phyloP scores from a whole-genome alignment of 2,797 vertebrate species.

The Pseudomugil tenellus region DNA sequence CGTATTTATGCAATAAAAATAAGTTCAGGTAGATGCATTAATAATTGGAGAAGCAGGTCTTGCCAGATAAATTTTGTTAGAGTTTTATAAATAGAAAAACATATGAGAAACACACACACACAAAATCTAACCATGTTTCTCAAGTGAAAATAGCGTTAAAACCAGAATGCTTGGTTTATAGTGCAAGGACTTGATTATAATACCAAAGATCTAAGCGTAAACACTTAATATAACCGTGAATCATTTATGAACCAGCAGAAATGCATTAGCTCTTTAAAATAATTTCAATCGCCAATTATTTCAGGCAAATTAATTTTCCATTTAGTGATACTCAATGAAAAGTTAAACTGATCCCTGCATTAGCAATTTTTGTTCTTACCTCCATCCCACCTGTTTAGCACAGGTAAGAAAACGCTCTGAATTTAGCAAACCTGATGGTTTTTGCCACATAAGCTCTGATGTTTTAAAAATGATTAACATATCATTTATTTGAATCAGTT shows the following conservation, averaged over 20 bases:
- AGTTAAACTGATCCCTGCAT: not conserved
- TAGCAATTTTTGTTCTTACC: not conserved
- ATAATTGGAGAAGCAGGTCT: not conserved
- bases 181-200: slow-evolving; percentile 26
- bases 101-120: too few species aligned
- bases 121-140: too few species aligned
- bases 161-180: slow-evolving; percentile 5
- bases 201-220: slow-evolving; percentile 50
- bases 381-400: not conserved
- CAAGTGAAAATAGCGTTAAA: too few species aligned
- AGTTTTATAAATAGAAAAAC: too few species aligned
- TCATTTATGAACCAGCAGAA: slow-evolving; percentile 39
- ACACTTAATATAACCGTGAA: slow-evolving; percentile 42
- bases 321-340: not conserved
- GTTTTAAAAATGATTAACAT: slow-evolving; percentile 7
- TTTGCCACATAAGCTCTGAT: slow-evolving; percentile 10
- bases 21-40: slow-evolving; percentile 14
- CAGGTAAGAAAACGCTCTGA: not conserved
- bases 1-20: slow-evolving; percentile 20
- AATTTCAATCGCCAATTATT: slow-evolving; percentile 1
- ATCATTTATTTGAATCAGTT: slow-evolving; percentile 4
- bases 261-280: slow-evolving; percentile 6
- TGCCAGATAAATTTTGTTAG: too few species aligned
- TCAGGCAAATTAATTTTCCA: not conserved
- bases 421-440: not conserved